Conservation (phyloP, 2,888 invertebrate species). For the Caradrina clavipalpis region DNA sequence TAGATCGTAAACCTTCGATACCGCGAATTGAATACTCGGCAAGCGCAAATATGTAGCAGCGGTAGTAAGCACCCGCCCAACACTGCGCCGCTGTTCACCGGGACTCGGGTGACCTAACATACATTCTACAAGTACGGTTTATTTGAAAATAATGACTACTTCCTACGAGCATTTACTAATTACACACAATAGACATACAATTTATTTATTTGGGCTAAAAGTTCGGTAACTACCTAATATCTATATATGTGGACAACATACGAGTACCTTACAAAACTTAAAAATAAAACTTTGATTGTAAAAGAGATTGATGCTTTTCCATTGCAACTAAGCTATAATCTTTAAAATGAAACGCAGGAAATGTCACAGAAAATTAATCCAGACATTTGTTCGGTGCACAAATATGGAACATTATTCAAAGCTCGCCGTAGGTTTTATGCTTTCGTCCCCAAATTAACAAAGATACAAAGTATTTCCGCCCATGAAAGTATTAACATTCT, state of each 20-base stretch:
- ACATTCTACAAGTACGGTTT: constrained; percentile 23
- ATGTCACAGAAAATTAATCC: constrained; percentile 76
- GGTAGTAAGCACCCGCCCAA: constrained; percentile 73
- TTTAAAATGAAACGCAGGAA: constrained; percentile 69
- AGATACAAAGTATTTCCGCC: constrained; percentile 83
- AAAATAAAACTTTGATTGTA: constrained; percentile 11
- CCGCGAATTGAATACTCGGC: constrained; percentile 87
- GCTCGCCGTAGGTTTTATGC: constrained; percentile 70
- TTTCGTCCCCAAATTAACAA: constrained; percentile 79
- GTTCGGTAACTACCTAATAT: background rate
- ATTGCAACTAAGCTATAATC: constrained; percentile 51
- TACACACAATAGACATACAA: background rate
- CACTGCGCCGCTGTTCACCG: constrained; percentile 51
- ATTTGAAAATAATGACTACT: constrained; percentile 20
- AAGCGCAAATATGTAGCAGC: constrained; percentile 83
- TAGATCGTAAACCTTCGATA: constrained; percentile 89
- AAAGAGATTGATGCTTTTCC: constrained; percentile 49
- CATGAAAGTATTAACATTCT: constrained; percentile 77
- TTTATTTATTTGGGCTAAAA: constrained; percentile 6
- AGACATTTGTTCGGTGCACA: constrained; percentile 69
- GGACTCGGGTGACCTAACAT: constrained; percentile 48
- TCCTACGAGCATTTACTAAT: constrained; percentile 1
- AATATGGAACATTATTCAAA: constrained; percentile 71
- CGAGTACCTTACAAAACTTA: background rate
- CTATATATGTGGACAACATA: constrained; percentile 23